These are phyloP conservation scores for Coryphaenoides rupestris DNA, from an alignment of 2,113 vertebrate species.

Conservation along the genomic window DNA sequence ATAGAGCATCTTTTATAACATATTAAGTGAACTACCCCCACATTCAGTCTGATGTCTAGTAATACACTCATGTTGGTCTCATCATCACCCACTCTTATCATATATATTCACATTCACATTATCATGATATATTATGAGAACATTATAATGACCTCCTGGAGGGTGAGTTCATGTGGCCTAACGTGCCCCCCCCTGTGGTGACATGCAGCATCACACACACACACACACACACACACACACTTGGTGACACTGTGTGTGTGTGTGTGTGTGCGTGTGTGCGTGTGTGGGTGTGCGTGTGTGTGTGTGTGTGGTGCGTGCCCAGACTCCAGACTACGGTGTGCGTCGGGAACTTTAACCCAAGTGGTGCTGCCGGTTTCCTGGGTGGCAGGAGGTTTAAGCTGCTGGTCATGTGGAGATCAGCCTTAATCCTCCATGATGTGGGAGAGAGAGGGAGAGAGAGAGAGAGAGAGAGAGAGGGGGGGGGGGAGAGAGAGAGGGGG, in stretches of 20 bases:
- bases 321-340: neutral
- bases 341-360: constrained; percentile 11
- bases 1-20: too few relatives aligned
- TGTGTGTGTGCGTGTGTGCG: constrained; percentile 3
- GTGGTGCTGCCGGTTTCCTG: constrained; percentile 42
- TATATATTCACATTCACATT: too few relatives aligned
- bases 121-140: too few relatives aligned
- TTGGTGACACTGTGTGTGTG: neutral
- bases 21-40: too few relatives aligned
- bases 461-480: constrained; percentile 9
- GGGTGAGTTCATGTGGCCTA: too few relatives aligned
- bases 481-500: neutral
- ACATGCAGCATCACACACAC: too few relatives aligned
- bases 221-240: too few relatives aligned
- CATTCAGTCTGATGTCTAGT: too few relatives aligned
- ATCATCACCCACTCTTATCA: too few relatives aligned
- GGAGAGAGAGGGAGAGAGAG: constrained; percentile 12
- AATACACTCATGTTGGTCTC: too few relatives aligned
- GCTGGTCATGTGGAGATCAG: constrained; percentile 72
- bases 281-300: neutral
- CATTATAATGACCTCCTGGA: too few relatives aligned
- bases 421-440: constrained; percentile 54
- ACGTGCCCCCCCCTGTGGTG: too few relatives aligned
- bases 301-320: neutral
- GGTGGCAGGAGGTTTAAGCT: constrained; percentile 54